Conservation (phyloP, 2,888 invertebrate species). For the Tenodera sinensis region DNA sequence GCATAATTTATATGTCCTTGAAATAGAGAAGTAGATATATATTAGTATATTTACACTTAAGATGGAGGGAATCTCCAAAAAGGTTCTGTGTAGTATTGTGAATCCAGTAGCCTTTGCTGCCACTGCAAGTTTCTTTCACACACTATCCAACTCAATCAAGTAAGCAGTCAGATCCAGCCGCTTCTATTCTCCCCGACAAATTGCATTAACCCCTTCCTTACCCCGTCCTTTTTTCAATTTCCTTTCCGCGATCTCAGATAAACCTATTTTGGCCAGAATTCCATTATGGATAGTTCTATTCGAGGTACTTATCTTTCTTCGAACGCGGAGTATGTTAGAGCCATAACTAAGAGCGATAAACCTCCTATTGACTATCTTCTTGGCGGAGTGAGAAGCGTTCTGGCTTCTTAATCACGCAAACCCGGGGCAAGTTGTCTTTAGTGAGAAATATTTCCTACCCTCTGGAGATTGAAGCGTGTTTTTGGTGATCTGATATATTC, state of each 20-base stretch:
- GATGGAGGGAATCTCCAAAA: neutral
- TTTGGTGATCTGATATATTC: too few relatives aligned
- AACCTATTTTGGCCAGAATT: constrained; percentile 15
- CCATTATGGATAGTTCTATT: constrained; percentile 15
- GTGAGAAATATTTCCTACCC: too few relatives aligned
- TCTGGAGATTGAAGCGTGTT: too few relatives aligned
- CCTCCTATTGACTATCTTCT: too few relatives aligned
- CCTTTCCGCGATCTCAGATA: constrained; percentile 18
- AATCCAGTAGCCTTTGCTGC: neutral
- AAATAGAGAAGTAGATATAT: too few relatives aligned
- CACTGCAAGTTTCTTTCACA: constrained; percentile 1
- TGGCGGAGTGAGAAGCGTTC: too few relatives aligned
- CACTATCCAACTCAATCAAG: constrained; percentile 20
- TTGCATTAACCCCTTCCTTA: constrained; percentile 20
- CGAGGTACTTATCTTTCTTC: neutral
- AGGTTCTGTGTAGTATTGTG: neutral
- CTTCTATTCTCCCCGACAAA: constrained; percentile 28
- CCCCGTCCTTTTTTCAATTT: neutral
- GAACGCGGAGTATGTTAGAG: neutral
- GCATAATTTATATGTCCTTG: too few relatives aligned
- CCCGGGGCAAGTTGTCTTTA: too few relatives aligned
- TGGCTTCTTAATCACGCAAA: too few relatives aligned
- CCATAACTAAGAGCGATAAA: neutral
- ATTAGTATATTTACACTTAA: too few relatives aligned
- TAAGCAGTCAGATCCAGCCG: constrained; percentile 20